phyloP scores from a whole-genome alignment of 2,113 vertebrate species.

The Menura novaehollandiae region DNA sequence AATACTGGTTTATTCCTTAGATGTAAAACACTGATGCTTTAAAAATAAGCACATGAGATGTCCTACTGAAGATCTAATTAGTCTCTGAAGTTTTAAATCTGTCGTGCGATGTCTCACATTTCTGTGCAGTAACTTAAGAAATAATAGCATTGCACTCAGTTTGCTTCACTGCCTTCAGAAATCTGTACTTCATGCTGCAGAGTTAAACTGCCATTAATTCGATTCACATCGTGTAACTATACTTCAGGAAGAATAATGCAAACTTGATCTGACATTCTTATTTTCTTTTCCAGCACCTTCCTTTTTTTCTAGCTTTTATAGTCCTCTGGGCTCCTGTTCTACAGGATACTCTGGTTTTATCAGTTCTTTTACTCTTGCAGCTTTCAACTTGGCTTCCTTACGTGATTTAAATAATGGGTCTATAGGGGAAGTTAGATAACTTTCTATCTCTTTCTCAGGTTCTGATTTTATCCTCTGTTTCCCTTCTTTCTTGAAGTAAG shows the following conservation, averaged over 20 bases:
- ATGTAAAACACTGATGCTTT: not conserved
- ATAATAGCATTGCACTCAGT: not conserved
- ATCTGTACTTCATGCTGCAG: not conserved
- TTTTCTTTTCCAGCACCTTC: not conserved
- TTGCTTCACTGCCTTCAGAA: slow-evolving; percentile 1
- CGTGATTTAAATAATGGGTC: not conserved
- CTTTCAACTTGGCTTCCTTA: not conserved
- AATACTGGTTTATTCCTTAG: not conserved
- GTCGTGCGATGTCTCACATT: not conserved
- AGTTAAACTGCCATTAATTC: not conserved
- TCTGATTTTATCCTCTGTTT: not conserved
- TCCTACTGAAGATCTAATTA: not conserved
- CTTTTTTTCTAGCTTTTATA: not conserved
- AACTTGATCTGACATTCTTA: not conserved
- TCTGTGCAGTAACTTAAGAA: not conserved
- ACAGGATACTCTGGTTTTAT: not conserved
- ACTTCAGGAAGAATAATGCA: not conserved
- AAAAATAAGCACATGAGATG: not conserved
- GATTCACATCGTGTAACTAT: not conserved
- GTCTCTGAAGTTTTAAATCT: not conserved
- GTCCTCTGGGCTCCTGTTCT: not conserved
- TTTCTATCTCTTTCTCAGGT: not conserved
- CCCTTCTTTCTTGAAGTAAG: not conserved
- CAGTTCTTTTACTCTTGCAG: not conserved
- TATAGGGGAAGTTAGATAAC: not conserved